A percentile compares a stretch with the other conserved stretches of the same genome.
These are phyloP conservation scores for Lissonota sp. DNA, from an alignment of 2,888 invertebrate species.

Conservation along the genomic window DNA sequence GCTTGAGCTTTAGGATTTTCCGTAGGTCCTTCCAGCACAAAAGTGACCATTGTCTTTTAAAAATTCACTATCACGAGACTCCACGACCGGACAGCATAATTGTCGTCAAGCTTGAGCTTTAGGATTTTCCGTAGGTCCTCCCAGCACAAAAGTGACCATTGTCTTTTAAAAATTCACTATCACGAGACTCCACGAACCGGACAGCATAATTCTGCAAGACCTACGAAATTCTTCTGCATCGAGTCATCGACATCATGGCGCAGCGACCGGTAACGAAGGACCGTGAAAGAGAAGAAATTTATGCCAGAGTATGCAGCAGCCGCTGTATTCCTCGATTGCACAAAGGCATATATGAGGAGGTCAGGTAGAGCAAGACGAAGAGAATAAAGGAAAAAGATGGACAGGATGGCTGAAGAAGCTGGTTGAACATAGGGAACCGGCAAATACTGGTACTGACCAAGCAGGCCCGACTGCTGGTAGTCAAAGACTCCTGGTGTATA, in stretches of 20 bases:
- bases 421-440: constrained; percentile 70
- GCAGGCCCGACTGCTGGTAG: constrained; percentile 73
- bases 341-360: constrained; percentile 51
- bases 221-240: too few relatives aligned
- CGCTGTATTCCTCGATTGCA: constrained; percentile 53
- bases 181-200: too few relatives aligned
- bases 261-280: background rate
- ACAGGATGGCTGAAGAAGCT: constrained; percentile 49
- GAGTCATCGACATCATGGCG: background rate
- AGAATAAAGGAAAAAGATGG: constrained; percentile 57
- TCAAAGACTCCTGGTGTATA: constrained; percentile 64
- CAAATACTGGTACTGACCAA: constrained; percentile 78
- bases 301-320: constrained; percentile 70
- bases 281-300: constrained; percentile 66
- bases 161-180: too few relatives aligned
- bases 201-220: too few relatives aligned
- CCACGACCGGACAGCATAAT: too few relatives aligned
- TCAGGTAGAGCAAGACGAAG: constrained; percentile 15
- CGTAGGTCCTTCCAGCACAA: too few relatives aligned
- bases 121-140: too few relatives aligned
- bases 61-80: too few relatives aligned
- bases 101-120: too few relatives aligned
- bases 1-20: too few relatives aligned
- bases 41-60: too few relatives aligned
- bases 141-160: too few relatives aligned